These are phyloP conservation scores for Novumbra hubbsi DNA, from an alignment of 2,797 vertebrate species.

Conservation along the genomic window DNA sequence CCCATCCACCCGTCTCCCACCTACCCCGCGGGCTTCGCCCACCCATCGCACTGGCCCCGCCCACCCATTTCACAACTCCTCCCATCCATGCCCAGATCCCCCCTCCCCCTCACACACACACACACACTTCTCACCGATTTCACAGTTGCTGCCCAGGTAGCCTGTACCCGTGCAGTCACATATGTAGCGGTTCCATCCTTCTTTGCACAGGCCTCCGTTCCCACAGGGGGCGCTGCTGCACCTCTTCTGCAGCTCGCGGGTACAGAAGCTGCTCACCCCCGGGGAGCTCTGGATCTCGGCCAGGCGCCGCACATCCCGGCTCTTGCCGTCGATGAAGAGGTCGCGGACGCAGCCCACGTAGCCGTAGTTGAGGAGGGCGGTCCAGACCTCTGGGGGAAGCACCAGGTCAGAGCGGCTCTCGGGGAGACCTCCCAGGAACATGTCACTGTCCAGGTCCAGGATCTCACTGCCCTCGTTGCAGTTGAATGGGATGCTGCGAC, in stretches of 20 bases:
- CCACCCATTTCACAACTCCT: constrained; percentile 52
- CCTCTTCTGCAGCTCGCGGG: constrained; percentile 83
- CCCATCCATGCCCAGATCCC: background rate
- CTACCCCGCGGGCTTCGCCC: background rate
- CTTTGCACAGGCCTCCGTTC: constrained; percentile 83
- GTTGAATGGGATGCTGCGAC: constrained; percentile 88
- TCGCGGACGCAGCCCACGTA: constrained; percentile 92
- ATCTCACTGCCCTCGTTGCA: constrained; percentile 90
- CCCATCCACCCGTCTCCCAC: constrained; percentile 38
- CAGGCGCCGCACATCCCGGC: constrained; percentile 84
- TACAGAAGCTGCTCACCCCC: constrained; percentile 87
- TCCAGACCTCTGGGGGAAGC: constrained; percentile 90
- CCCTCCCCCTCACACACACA: background rate
- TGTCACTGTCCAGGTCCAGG: constrained; percentile 88
- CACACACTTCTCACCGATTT: background rate
- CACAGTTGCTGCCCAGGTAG: constrained; percentile 85
- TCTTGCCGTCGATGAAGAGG: constrained; percentile 91
- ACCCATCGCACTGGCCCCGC: constrained; percentile 74
- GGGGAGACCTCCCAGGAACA: constrained; percentile 89
- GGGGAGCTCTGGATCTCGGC: constrained; percentile 81
- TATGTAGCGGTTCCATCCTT: constrained; percentile 94
- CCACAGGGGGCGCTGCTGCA: constrained; percentile 84
- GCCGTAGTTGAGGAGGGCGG: constrained; percentile 85
- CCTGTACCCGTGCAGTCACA: constrained; percentile 90
- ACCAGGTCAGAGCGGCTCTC: constrained; percentile 79